phyloP scores from a whole-genome alignment of 1,140 invertebrate genomes.

The Lethrus apterus region DNA sequence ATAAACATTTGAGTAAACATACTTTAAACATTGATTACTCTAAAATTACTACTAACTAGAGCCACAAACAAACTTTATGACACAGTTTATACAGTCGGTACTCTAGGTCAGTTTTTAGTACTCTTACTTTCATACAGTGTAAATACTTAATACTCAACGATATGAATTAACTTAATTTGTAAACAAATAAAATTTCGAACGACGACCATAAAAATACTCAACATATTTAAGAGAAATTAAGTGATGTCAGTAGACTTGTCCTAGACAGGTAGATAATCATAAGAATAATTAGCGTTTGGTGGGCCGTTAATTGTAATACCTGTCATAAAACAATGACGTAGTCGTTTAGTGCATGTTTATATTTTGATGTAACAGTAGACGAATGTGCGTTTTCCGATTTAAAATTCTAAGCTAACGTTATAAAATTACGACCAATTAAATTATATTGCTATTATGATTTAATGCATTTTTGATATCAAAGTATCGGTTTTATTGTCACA shows the following conservation, averaged over 20 bases:
- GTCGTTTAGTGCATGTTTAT: constrained; percentile 31
- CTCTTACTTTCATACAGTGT: constrained; percentile 37
- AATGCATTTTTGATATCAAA: no score
- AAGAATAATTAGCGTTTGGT: constrained; percentile 30
- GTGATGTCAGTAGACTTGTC: no score
- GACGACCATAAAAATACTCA: constrained; percentile 32
- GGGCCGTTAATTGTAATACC: constrained; percentile 30
- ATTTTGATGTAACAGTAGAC: constrained; percentile 25
- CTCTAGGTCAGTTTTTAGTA: constrained; percentile 40
- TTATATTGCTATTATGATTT: no score
- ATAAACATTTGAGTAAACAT: constrained; percentile 35
- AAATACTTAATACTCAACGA: constrained; percentile 37
- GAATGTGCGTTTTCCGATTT: constrained; percentile 24
- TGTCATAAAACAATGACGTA: constrained; percentile 29
- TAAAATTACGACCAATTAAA: no score
- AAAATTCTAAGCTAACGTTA: constrained; percentile 1
- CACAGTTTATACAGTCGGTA: constrained; percentile 32
- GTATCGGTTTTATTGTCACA: no score
- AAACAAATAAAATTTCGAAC: constrained; percentile 38
- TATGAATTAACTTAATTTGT: constrained; percentile 39
- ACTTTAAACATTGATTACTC: constrained; percentile 34
- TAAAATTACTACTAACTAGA: constrained; percentile 37
- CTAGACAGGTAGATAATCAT: constrained; percentile 25
- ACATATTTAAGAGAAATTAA: constrained; percentile 16
- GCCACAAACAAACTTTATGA: constrained; percentile 38